Base-by-base conservation (phyloP, 2,113 vertebrate genomes). In the Epinephelus cyanopodus region DNA sequence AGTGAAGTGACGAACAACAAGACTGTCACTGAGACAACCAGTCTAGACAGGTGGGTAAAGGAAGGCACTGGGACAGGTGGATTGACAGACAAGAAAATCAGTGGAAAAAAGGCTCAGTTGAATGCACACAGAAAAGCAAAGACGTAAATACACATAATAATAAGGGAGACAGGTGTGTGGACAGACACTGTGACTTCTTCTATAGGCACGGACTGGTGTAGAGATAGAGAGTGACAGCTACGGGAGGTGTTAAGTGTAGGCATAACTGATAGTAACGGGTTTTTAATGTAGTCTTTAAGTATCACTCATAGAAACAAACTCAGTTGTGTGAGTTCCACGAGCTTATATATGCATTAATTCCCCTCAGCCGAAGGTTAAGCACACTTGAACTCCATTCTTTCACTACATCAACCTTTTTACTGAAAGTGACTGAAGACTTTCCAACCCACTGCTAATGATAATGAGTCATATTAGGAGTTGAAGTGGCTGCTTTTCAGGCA, bases 11-110 rank as follows among this genome's bases (percentile, higher is more conserved):
- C 92, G 86, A 58, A 87, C 87, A 58, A 48, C 27, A 21, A 65
- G 63, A 90, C 48, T 81, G 91, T 76, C 73, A 61, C 83, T 88
- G 74, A 83, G 90, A 89, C 87, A 88, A 90, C 84, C 86, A 6
- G 78, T 57, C 13, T 9, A 60, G 62, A 62, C 74, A 61, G 83
- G 23, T 65, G 82, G 84, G 48, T 52, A 3, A 74, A 66, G 63
- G 73, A 79, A 67, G 37, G 52, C 42, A 58, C 6, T 21, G 19
- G 62, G 64, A 78, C 29, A 53, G 47, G 48, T 18, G 18, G 47
- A 82, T 19, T 76, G 73, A 83, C 48, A 54, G 80, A 56, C 7
- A 58, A 57, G n/a, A 52, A 73, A 69, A 33, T 27, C 52, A 18
- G 45, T 64, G 42, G 29, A 45, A 53, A 67, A 65, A 54, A 72